Percentiles rank a stretch among this genome's conserved stretches.
Evolutionary conservation across 2,113 vertebrate genomes (phyloP).

Genomic region (Toxostoma redivivum): DNA sequence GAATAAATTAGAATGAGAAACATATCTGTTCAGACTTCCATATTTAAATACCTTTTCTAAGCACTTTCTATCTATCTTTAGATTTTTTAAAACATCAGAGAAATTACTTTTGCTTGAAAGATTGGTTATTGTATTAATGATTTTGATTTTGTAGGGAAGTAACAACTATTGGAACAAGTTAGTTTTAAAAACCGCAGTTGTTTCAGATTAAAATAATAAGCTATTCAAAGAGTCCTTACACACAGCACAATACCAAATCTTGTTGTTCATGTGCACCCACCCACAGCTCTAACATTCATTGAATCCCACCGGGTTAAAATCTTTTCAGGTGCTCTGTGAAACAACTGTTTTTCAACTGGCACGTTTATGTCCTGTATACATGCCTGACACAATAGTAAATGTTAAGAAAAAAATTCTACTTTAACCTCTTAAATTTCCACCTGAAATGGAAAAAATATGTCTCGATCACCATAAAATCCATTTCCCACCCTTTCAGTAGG

Average conservation of each 20-base stretch:
- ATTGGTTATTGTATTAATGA: neutral
- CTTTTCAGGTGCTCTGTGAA: slow-evolving; percentile 39
- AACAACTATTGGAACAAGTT: slow-evolving; percentile 12
- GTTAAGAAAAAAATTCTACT: slow-evolving; percentile 10
- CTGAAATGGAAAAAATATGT: neutral
- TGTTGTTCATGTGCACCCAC: slow-evolving; percentile 18
- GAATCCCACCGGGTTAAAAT: slow-evolving; percentile 48
- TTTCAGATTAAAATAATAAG: slow-evolving; percentile 45
- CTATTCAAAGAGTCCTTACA: slow-evolving; percentile 4
- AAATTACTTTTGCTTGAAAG: neutral
- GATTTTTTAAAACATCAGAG: neutral
- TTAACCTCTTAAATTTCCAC: slow-evolving; percentile 10
- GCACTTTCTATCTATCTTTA: neutral
- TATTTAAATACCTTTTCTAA: slow-evolving; percentile 20
- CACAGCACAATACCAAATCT: neutral
- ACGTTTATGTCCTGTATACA: neutral
- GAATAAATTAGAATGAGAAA: slow-evolving; percentile 62
- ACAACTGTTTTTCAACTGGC: neutral
- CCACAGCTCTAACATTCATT: slow-evolving; percentile 31
- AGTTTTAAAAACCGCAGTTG: slow-evolving; percentile 30
- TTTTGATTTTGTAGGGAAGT: slow-evolving; percentile 35
- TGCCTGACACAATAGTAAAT: neutral
- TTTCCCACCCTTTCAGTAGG: neutral
- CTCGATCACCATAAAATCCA: neutral
- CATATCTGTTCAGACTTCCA: slow-evolving; percentile 32